phyloP scores from a whole-genome alignment of 1,140 invertebrate genomes.

The Orussus abietinus region DNA sequence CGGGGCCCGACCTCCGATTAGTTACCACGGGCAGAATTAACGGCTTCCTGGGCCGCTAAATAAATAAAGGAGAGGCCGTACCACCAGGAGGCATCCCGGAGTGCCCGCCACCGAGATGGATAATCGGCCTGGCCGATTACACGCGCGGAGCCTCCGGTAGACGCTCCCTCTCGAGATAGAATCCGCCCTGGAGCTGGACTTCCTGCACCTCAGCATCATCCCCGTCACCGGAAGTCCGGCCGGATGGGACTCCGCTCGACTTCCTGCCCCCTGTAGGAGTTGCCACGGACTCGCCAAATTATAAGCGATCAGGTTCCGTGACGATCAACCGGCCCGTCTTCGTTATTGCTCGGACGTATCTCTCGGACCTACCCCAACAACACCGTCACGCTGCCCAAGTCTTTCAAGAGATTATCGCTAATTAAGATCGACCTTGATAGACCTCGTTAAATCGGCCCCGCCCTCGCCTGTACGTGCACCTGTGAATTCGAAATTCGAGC shows the following conservation, averaged over 20 bases:
- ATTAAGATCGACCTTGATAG: conserved; percentile 53
- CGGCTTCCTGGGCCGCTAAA: conserved; percentile 45
- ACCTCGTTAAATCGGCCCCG: conserved; percentile 34
- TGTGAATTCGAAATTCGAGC: too few species aligned
- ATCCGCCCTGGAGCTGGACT: too few species aligned
- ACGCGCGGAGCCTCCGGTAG: too few species aligned
- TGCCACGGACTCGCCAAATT: too few species aligned
- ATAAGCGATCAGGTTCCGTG: conserved; percentile 43
- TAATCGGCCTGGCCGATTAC: conserved; percentile 30
- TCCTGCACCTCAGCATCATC: too few species aligned
- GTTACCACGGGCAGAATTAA: conserved; percentile 42
- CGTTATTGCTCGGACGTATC: conserved; percentile 41
- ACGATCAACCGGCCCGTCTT: conserved; percentile 43
- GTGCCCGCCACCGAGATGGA: too few species aligned
- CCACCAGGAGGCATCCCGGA: too few species aligned
- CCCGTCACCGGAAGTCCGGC: too few species aligned
- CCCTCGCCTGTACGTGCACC: too few species aligned
- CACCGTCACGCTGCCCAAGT: conserved; percentile 47
- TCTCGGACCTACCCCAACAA: conserved; percentile 34
- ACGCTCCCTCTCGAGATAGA: too few species aligned
- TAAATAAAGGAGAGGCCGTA: conserved; percentile 43
- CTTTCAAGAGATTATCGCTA: conserved; percentile 51
- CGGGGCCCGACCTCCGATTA: conserved; percentile 48
- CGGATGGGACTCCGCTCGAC: too few species aligned
- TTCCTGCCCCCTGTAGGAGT: too few species aligned